phyloP scores from a whole-genome alignment of 2,888 invertebrate species.

The Hoplodrina blanda region DNA sequence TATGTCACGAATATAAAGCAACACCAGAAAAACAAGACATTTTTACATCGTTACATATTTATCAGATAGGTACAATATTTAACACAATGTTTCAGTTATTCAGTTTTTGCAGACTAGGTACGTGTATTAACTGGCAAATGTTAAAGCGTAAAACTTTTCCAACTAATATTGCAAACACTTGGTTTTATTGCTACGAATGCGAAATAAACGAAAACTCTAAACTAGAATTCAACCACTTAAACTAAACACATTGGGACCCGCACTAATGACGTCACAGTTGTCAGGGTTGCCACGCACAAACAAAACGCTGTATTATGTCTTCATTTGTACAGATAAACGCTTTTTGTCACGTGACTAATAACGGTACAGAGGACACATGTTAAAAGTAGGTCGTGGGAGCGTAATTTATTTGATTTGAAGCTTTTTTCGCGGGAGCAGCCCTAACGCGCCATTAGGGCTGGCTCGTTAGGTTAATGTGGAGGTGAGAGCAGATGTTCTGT shows the following conservation, averaged over 20 bases:
- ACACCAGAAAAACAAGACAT: too few species aligned
- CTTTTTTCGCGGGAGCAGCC: constrained; percentile 81
- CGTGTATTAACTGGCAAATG: constrained; percentile 17
- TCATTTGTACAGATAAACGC: constrained; percentile 80
- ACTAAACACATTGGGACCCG: constrained; percentile 61
- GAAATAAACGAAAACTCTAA: constrained; percentile 57
- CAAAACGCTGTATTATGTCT: constrained; percentile 72
- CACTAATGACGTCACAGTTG: constrained; percentile 64
- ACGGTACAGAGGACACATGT: constrained; percentile 76
- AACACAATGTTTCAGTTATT: constrained; percentile 4
- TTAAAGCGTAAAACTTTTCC: constrained; percentile 34
- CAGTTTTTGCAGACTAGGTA: constrained; percentile 6
- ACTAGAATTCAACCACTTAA: constrained; percentile 54
- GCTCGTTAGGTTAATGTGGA: constrained; percentile 89
- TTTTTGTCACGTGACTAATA: constrained; percentile 84
- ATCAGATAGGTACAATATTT: not conserved
- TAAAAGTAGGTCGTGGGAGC: constrained; percentile 79
- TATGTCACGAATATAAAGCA: not conserved
- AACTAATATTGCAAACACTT: constrained; percentile 59
- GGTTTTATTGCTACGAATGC: constrained; percentile 57
- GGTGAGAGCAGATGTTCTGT: constrained; percentile 86
- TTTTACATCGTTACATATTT: not conserved
- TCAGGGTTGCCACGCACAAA: constrained; percentile 66
- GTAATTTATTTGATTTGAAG: constrained; percentile 86
- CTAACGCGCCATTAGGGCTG: constrained; percentile 86